These are phyloP conservation scores for Bufo bufo DNA, from an alignment of 2,113 vertebrate genomes.

Conservation along the genomic window DNA sequence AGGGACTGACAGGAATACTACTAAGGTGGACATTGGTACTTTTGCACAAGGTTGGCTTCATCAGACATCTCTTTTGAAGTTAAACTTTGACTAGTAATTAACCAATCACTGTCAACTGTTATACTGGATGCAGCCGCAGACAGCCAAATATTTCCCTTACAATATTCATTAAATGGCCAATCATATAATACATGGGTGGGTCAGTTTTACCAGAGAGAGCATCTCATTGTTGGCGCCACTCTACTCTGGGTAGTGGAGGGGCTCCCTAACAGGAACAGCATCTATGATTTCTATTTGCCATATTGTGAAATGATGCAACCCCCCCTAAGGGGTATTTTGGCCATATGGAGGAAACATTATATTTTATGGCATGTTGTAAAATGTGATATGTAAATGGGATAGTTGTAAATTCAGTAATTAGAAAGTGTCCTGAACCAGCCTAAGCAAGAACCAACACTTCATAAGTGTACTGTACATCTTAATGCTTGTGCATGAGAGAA, in stretches of 20 bases:
- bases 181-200: too few species aligned
- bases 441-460: not conserved
- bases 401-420: not conserved
- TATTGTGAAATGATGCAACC: not conserved
- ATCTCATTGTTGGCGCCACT: too few species aligned
- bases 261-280: too few species aligned
- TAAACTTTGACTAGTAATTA: not conserved
- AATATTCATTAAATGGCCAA: too few species aligned
- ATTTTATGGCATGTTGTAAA: not conserved
- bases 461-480: not conserved
- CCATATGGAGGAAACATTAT: not conserved
- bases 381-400: not conserved
- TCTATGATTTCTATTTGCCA: not conserved
- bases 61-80: too few species aligned
- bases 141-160: too few species aligned
- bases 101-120: not conserved
- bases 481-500: not conserved
- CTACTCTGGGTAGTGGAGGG: too few species aligned
- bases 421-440: not conserved
- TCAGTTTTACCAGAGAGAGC: too few species aligned
- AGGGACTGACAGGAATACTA: too few species aligned
- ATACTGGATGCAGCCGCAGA: too few species aligned
- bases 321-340: not conserved
- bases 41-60: too few species aligned
- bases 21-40: too few species aligned